A percentile compares a stretch with the other conserved stretches of the same genome.
Evolutionary conservation across 1,140 invertebrate genomes (phyloP).

Genomic region (Lepidurus packardi): DNA sequence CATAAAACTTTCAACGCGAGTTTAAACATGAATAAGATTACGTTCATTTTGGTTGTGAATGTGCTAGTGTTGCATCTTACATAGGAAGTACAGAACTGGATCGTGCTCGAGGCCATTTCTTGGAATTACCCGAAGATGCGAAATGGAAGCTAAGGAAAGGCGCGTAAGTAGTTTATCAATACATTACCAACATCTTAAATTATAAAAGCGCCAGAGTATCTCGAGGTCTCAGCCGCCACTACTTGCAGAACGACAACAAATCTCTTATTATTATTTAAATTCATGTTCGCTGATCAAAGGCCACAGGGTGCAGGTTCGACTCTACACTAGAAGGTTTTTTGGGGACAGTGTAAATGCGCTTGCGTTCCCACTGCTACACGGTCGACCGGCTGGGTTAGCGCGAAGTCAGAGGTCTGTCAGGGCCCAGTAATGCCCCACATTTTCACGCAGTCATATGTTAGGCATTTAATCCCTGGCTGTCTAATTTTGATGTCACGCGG

Average conservation of each 20-base stretch:
- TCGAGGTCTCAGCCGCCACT: too few species aligned
- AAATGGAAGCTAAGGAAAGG: too few species aligned
- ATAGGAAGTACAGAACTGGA: too few species aligned
- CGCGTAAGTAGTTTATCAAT: too few species aligned
- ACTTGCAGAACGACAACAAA: background rate
- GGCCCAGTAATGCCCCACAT: background rate
- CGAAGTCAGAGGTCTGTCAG: background rate
- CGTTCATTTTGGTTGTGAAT: too few species aligned
- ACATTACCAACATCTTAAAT: too few species aligned
- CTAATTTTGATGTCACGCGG: background rate
- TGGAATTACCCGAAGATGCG: too few species aligned
- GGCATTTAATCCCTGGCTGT: background rate
- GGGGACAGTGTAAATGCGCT: background rate
- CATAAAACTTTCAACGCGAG: too few species aligned
- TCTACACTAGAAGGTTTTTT: background rate
- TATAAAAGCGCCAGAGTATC: too few species aligned
- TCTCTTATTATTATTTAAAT: background rate
- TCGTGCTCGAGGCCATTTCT: too few species aligned
- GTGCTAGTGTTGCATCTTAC: too few species aligned
- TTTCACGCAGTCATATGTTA: background rate
- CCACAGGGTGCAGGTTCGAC: background rate
- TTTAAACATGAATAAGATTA: too few species aligned
- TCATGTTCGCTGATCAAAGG: conserved; percentile 8
- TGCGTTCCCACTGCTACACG: background rate
- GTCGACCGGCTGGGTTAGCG: background rate